Conservation (phyloP, 2,888 invertebrate species). For the Isotomurus palustris region DNA sequence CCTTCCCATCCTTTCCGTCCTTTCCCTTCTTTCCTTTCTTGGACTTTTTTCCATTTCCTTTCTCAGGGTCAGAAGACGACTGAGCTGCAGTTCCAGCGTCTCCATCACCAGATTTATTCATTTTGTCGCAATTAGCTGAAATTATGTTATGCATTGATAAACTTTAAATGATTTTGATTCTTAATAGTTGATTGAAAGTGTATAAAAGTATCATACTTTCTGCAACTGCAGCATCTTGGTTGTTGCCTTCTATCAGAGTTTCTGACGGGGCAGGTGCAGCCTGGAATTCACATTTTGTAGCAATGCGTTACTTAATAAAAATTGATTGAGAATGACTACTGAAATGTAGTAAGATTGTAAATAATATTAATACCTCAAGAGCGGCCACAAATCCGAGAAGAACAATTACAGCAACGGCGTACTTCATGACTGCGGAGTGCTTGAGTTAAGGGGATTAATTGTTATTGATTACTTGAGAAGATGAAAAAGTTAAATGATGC, state of each 20-base stretch:
- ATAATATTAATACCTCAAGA: neutral
- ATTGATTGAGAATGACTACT: too few species aligned
- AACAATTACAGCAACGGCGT: constrained; percentile 4
- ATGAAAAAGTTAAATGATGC: neutral
- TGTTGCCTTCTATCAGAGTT: too few species aligned
- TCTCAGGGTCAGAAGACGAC: neutral
- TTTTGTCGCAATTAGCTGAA: constrained; percentile 15
- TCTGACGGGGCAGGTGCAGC: too few species aligned
- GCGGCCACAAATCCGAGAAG: constrained; percentile 10
- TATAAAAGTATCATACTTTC: too few species aligned
- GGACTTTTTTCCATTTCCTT: neutral
- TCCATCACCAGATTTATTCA: neutral
- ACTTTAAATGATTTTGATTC: neutral
- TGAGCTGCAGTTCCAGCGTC: neutral
- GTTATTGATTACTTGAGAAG: neutral
- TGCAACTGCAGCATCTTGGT: too few species aligned
- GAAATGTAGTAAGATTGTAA: too few species aligned
- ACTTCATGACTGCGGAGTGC: constrained; percentile 15
- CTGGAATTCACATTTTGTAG: too few species aligned
- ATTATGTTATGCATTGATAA: constrained; percentile 2
- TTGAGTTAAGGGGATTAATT: neutral
- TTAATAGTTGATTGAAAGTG: neutral
- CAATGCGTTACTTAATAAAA: too few species aligned
- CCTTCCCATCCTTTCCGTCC: neutral
- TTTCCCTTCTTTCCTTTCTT: neutral